Evolutionary conservation across 2,113 vertebrate genomes (phyloP), one percentile per base, ranked within the genome.

Genomic region (Hippocampus comes): DNA sequence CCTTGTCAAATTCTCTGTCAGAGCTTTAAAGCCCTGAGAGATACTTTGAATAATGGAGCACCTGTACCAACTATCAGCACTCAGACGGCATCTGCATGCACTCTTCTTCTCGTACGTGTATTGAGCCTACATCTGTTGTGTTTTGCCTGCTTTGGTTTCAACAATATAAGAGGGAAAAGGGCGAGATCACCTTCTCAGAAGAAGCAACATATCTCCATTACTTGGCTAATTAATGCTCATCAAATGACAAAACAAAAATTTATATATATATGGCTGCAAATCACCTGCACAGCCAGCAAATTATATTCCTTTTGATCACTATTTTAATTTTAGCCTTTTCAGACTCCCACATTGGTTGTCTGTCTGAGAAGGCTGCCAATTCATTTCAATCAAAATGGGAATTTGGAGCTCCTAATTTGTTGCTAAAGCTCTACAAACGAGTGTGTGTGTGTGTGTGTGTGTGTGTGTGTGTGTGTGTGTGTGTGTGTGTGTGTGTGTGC

Each of bases 41-140:
- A 86, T 81, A 86, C 86, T 87, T 89, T 89, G 83, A 90, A 89
- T 90, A 90, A 90, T 90, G 78, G 84, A 89, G 86, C 84, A 91
- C 89, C 89, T 91, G 84, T 85, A 86, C 74, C 81, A 38, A 77
- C 63, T 34, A 71, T 81, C 73, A 42, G 68, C 23, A 7, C 68
- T 56, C 72, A 41, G 63, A 43, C 56, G 72, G 73, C 71, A 78
- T 73, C 73, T 30, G 73, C 61, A 68, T 56, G 67, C 76, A 73
- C 71, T 48, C 69, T 75, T 67, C 21, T 56, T 57, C 70, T 78
- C 76, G 51, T 76, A 66, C 17, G 5, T n/a, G 43, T 46, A 46
- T 46, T 1, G 67, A 38, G 34, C 34, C 34, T 34, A 30, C 67
- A 68, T 53, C 51, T 69, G 68, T 69, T 56, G 21, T n/a, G n/a